A percentile compares a stretch with the other conserved stretches of the same genome.
These are phyloP conservation scores for Parotocinclus haroldoi DNA, from an alignment of 2,797 vertebrate genomes.

Conservation along the genomic window DNA sequence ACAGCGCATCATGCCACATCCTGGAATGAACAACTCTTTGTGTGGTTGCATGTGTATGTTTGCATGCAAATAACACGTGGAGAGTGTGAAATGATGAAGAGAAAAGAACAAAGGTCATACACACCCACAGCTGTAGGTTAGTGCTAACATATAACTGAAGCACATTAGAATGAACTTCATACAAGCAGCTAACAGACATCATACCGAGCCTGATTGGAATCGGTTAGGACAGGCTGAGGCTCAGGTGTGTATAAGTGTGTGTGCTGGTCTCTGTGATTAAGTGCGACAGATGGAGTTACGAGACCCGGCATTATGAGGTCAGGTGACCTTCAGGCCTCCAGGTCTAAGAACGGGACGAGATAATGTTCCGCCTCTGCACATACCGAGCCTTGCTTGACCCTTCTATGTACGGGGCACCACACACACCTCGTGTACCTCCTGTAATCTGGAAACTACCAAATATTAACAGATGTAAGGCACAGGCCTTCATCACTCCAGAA, in stretches of 20 bases:
- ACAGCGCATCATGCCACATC: slow-evolving; percentile 65
- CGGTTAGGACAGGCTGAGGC: slow-evolving; percentile 11
- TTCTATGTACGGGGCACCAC: slow-evolving; percentile 39
- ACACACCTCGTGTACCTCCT: slow-evolving; percentile 30
- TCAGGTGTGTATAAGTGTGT: slow-evolving; percentile 21
- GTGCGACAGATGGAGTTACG: slow-evolving; percentile 64
- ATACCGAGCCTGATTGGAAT: slow-evolving; percentile 1
- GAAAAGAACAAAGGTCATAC: slow-evolving; percentile 38
- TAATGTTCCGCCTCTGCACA: slow-evolving; percentile 75
- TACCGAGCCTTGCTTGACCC: slow-evolving; percentile 50
- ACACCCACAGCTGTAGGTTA: slow-evolving; percentile 1
- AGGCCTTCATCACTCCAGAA: too few species aligned
- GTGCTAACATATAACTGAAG: background rate
- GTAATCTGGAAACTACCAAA: slow-evolving; percentile 9
- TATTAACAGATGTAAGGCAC: slow-evolving; percentile 16
- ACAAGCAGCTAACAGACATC: background rate
- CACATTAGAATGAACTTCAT: slow-evolving; percentile 12
- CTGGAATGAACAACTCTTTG: slow-evolving; percentile 49
- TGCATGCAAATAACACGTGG: slow-evolving; percentile 46
- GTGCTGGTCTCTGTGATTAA: slow-evolving; percentile 41
- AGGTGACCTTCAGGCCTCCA: slow-evolving; percentile 49
- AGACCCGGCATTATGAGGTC: slow-evolving; percentile 70
- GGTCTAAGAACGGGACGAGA: slow-evolving; percentile 59
- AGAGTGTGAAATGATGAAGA: slow-evolving; percentile 37
- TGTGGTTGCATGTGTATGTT: slow-evolving; percentile 44